phyloP scores from a whole-genome alignment of 2,113 vertebrate genomes.

The Tetraodon nigroviridis region DNA sequence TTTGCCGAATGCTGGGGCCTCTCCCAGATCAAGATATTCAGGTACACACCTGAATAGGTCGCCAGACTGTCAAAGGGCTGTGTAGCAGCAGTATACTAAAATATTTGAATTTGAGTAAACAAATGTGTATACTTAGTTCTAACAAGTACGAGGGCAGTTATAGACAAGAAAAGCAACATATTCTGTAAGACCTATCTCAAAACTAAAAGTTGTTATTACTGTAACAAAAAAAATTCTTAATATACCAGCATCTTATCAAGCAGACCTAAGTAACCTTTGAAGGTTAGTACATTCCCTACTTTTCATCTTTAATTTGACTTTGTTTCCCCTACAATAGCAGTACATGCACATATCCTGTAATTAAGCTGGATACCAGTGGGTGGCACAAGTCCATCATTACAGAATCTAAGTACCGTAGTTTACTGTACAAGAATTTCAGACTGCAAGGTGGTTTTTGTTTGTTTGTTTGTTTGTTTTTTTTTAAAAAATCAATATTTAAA shows the following conservation, averaged over 20 bases:
- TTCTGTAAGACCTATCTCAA: background rate
- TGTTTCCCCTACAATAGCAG: background rate
- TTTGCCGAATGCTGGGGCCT: too few relatives aligned
- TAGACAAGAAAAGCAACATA: constrained; percentile 2
- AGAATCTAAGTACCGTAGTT: too few relatives aligned
- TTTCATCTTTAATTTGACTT: background rate
- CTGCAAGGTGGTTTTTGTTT: too few relatives aligned
- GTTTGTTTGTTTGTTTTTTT: too few relatives aligned
- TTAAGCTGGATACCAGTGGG: constrained; percentile 38
- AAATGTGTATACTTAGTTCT: constrained; percentile 23
- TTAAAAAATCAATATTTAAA: too few relatives aligned
- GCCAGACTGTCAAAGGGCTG: too few relatives aligned
- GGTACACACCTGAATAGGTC: too few relatives aligned
- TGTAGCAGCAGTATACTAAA: background rate
- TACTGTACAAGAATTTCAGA: too few relatives aligned
- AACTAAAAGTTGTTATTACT: background rate
- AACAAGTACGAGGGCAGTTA: constrained; percentile 59
- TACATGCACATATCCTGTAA: background rate
- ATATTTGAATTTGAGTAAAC: background rate
- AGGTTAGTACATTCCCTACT: too few relatives aligned
- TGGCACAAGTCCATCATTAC: constrained; percentile 46
- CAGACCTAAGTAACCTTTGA: too few relatives aligned
- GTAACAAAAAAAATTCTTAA: background rate
- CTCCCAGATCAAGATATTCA: too few relatives aligned
- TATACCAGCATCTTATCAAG: too few relatives aligned